Base-by-base conservation (phyloP, 2,113 vertebrate genomes). In the Pagrus major region DNA sequence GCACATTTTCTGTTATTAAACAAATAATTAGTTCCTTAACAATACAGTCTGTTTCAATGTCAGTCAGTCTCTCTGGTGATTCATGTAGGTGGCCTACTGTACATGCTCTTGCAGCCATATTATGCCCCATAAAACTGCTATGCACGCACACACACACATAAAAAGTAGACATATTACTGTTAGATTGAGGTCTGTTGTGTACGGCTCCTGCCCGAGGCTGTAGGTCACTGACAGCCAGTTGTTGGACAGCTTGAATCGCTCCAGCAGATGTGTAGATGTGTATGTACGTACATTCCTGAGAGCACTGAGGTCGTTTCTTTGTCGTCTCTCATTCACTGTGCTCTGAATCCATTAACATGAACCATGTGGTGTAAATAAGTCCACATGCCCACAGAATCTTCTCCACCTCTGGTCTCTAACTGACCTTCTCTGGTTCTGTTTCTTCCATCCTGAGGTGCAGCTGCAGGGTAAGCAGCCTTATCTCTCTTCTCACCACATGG, bases 181-280 rank as follows among this genome's bases (percentile, higher is more conserved):
- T 49, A 42, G 23, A 70, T 70, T 16, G 21, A 15, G 60, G 23
- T 69, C 25, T 33, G 46, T 16, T 46, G 20, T 69, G 61, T 37
- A n/a, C 31, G 15, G 21, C 37, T 78, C 35, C 67, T 14, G 78
- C 90, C 86, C 64, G 76, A 81, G 86, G 93, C 83, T 91, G 78
- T 93, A 77, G 92, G 94, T 92, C 93, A 91, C 37, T 69, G 77
- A 51, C 35, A 49, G 71, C 39, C 77, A 71, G 72, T 67, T 73
- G 41, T 12, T 81, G 74, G 56, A 76, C 71, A 86, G 61, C 58
- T 78, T 81, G 51, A 78, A 75, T 64, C 42, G 42, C 84, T 79
- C 42, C 66, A 68, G 65, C 71, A 79, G 78, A 85, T 82, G 80
- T 86, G 59, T 6, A 55, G 33, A 33, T 16, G 33, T 65, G 20